Conservation (phyloP, 2,113 vertebrate genomes). For the Chiloscyllium plagiosum region DNA sequence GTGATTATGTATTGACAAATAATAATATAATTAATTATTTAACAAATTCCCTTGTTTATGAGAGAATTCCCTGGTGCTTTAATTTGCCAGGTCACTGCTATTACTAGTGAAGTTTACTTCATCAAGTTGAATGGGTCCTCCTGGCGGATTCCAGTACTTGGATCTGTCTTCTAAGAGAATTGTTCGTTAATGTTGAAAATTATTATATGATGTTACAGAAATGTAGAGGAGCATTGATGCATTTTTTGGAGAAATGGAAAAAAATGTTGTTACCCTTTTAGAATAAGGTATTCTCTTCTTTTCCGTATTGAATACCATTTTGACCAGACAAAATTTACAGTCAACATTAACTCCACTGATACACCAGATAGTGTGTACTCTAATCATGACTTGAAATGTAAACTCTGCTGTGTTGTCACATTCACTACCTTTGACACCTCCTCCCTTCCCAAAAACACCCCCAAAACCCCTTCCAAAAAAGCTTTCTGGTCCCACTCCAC, state of each 20-base stretch:
- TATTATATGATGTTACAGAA: not conserved
- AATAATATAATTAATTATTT: not conserved
- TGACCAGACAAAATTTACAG: not conserved
- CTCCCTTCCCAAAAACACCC: not conserved
- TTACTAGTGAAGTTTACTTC: not conserved
- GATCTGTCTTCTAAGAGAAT: not conserved
- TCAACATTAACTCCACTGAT: not conserved
- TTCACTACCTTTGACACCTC: not conserved
- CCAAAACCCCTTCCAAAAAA: no score
- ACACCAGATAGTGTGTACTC: not conserved
- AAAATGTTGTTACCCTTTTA: not conserved
- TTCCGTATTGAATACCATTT: no score
- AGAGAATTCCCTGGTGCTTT: slow-evolving; percentile 19
- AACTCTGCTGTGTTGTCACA: not conserved
- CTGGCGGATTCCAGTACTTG: not conserved
- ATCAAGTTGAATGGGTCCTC: not conserved
- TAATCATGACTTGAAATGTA: not conserved
- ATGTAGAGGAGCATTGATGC: not conserved
- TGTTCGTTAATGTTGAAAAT: not conserved
- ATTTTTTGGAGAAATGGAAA: not conserved
- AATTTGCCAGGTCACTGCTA: not conserved
- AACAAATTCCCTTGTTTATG: not conserved
- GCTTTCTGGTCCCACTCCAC: not conserved
- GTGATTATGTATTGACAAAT: not conserved
- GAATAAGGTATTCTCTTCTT: not conserved